Conservation (phyloP, 2,113 vertebrate species). For the Oryzias melastigma region DNA sequence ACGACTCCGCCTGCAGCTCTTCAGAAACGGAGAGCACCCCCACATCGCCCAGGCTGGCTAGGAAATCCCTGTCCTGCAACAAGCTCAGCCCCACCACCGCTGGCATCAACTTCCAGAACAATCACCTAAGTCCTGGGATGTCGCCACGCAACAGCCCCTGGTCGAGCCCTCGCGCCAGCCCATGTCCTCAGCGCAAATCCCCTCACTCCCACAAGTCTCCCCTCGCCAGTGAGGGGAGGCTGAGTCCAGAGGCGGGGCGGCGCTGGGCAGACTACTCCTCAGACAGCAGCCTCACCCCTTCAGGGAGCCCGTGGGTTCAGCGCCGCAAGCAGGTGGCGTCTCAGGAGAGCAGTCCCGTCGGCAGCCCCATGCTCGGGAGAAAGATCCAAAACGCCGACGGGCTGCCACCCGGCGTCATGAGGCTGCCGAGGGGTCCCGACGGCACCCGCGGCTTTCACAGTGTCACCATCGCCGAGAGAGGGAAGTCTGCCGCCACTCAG, state of each 20-base stretch:
- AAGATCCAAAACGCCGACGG: conserved; percentile 89
- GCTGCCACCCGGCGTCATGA: conserved; percentile 86
- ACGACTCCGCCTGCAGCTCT: conserved; percentile 94
- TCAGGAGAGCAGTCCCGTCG: conserved; percentile 86
- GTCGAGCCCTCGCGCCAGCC: conserved; percentile 86
- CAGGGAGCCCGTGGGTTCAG: conserved; percentile 95
- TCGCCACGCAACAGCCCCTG: conserved; percentile 93
- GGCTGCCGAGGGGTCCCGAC: conserved; percentile 90
- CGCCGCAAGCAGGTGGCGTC: conserved; percentile 87
- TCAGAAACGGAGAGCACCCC: conserved; percentile 94
- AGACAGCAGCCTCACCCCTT: conserved; percentile 92
- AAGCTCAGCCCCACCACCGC: conserved; percentile 84
- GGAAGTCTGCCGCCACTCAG: conserved; percentile 72
- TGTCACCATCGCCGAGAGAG: conserved; percentile 69
- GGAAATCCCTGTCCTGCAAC: conserved; percentile 74
- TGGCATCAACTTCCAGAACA: conserved; percentile 74
- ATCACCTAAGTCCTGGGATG: conserved; percentile 88
- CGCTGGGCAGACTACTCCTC: conserved; percentile 90
- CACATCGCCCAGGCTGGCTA: conserved; percentile 83
- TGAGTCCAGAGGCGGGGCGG: conserved; percentile 78
- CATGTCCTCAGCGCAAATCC: conserved; percentile 84
- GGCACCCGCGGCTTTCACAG: conserved; percentile 90
- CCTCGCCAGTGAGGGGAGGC: conserved; percentile 79
- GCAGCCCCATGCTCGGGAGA: conserved; percentile 84
- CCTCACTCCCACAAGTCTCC: conserved; percentile 83